A percentile compares a stretch with the other conserved stretches of the same genome.
These are phyloP conservation scores for Strigops habroptila DNA, from an alignment of 2,113 vertebrate genomes.

Conservation along the genomic window DNA sequence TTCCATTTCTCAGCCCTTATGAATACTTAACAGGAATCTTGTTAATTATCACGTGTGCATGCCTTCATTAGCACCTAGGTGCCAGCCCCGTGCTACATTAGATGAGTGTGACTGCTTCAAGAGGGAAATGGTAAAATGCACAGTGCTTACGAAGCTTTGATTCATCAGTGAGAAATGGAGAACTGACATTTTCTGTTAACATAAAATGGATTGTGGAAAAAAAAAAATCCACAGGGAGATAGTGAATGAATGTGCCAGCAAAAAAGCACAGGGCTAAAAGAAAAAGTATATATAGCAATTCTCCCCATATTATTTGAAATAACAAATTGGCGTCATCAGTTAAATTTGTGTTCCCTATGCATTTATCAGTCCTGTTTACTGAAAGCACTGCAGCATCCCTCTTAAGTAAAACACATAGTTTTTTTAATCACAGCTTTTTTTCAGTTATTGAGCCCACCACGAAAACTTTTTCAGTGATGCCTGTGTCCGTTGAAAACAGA, in stretches of 20 bases:
- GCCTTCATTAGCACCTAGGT: slow-evolving; percentile 58
- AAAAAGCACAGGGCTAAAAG: not conserved
- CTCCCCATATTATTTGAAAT: not conserved
- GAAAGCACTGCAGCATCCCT: not conserved
- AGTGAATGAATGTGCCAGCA: slow-evolving; percentile 1
- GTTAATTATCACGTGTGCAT: slow-evolving; percentile 35
- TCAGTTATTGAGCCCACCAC: not conserved
- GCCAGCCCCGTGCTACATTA: not conserved
- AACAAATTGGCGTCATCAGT: not conserved
- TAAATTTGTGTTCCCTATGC: not conserved
- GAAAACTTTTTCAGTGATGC: not conserved
- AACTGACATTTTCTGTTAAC: slow-evolving; percentile 40
- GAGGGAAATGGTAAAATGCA: slow-evolving; percentile 30
- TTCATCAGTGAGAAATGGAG: slow-evolving; percentile 34
- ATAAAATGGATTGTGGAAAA: slow-evolving; percentile 23
- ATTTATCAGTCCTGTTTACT: not conserved
- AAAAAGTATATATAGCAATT: not conserved
- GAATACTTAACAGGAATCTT: slow-evolving; percentile 46
- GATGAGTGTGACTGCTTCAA: slow-evolving; percentile 50
- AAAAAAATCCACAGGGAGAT: not conserved
- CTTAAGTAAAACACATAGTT: not conserved
- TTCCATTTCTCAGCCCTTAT: slow-evolving; percentile 38
- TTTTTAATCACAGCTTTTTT: not conserved
- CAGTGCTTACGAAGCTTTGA: slow-evolving; percentile 23
- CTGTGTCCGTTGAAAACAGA: not conserved